Conservation (phyloP, 2,888 invertebrate genomes). For the Parnassius smintheus region DNA sequence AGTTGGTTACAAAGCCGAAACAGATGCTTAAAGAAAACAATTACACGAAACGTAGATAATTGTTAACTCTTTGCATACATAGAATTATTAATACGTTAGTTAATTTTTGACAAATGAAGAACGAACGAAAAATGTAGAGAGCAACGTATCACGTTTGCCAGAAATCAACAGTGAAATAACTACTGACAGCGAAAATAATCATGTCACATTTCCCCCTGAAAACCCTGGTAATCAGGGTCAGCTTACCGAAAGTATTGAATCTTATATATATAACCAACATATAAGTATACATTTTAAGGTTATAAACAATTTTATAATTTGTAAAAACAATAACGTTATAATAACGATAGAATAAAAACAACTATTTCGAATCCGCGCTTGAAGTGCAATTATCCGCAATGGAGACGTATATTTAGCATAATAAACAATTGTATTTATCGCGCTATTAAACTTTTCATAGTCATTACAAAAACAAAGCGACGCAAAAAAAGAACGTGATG, state of each 20-base stretch:
- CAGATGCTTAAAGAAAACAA: neutral
- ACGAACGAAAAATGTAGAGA: no score
- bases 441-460: slow-evolving; percentile 53
- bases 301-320: slow-evolving; percentile 24
- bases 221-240: no score
- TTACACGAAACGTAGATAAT: no score
- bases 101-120: neutral
- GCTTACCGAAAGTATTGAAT: no score
- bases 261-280: no score
- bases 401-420: slow-evolving; percentile 47
- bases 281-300: no score
- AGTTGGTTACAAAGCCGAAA: neutral
- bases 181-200: no score
- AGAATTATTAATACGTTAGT: neutral
- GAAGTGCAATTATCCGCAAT: slow-evolving; percentile 57
- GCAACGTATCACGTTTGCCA: no score
- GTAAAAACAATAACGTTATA: slow-evolving; percentile 30
- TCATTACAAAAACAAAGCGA: slow-evolving; percentile 56
- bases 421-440: slow-evolving; percentile 61
- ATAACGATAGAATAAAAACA: slow-evolving; percentile 38
- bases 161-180: no score
- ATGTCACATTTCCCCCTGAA: no score
- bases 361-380: slow-evolving; percentile 41
- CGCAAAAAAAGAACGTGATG: slow-evolving; percentile 44
- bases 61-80: no score